Evolutionary conservation across 1,140 invertebrate species (phyloP).

Genomic region (Ladona fulva): DNA sequence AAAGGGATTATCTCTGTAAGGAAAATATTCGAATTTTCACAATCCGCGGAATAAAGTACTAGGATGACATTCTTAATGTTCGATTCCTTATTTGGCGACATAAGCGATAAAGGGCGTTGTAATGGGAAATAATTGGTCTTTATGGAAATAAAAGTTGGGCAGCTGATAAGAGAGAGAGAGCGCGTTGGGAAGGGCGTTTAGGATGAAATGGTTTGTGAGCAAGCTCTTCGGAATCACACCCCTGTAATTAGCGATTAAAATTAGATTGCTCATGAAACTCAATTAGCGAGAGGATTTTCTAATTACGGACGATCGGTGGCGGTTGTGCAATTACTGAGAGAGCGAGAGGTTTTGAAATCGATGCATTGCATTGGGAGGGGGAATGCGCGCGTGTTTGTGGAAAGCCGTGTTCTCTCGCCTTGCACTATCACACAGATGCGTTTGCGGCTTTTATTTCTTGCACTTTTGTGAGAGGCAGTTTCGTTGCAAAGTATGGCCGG

Average conservation of each 20-base stretch:
- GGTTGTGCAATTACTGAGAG: background rate
- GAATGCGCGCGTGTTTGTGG: background rate
- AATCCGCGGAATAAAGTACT: too few species aligned
- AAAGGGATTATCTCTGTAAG: too few species aligned
- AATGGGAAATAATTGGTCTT: background rate
- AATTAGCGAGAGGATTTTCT: constrained; percentile 6
- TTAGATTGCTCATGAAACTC: constrained; percentile 6
- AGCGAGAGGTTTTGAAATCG: background rate
- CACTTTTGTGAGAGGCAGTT: too few species aligned
- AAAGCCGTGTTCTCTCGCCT: background rate
- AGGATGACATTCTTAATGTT: too few species aligned
- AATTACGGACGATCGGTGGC: background rate
- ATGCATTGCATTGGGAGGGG: background rate
- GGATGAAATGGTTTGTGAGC: constrained; percentile 4
- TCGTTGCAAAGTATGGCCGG: too few species aligned
- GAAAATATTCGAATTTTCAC: too few species aligned
- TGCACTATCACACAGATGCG: too few species aligned
- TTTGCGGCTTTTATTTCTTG: too few species aligned
- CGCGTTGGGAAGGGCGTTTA: background rate
- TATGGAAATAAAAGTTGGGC: background rate
- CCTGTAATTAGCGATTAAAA: constrained; percentile 10
- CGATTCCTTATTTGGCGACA: too few species aligned
- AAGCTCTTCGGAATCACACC: constrained; percentile 4
- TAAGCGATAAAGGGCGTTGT: background rate
- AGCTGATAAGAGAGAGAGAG: background rate